Evolutionary conservation across 1,140 invertebrate species (phyloP).

Genomic region (Harlomillsia oculata): DNA sequence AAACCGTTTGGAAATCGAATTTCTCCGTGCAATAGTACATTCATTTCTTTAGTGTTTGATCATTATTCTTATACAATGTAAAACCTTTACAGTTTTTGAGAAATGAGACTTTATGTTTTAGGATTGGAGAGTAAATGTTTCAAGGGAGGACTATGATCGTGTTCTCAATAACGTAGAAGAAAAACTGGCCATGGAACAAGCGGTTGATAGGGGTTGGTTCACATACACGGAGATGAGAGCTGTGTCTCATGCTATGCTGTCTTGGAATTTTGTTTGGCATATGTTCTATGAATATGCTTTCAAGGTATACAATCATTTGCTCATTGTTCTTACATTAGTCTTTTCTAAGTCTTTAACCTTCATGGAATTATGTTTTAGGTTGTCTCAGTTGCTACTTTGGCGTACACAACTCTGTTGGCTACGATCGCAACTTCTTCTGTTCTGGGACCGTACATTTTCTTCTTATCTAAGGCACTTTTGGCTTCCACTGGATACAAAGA

Average conservation of each 20-base stretch:
- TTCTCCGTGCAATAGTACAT: slow-evolving; percentile 80
- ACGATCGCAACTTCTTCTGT: slow-evolving; percentile 21
- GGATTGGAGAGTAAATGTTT: slow-evolving; percentile 75
- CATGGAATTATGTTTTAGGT: slow-evolving; percentile 14
- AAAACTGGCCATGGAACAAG: slow-evolving; percentile 59
- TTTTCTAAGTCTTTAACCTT: not conserved
- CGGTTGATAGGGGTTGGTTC: slow-evolving; percentile 64
- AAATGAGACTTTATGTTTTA: slow-evolving; percentile 42
- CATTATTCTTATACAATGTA: slow-evolving; percentile 8
- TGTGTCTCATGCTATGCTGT: slow-evolving; percentile 13
- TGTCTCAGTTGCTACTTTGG: slow-evolving; percentile 11
- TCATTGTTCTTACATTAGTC: too few relatives aligned
- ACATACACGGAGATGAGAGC: slow-evolving; percentile 67
- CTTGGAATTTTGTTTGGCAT: slow-evolving; percentile 21
- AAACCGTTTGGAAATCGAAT: slow-evolving; percentile 75
- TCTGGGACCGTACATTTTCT: slow-evolving; percentile 15
- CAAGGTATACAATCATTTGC: slow-evolving; percentile 9
- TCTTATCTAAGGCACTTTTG: slow-evolving; percentile 3
- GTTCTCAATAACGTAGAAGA: slow-evolving; percentile 57
- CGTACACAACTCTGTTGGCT: slow-evolving; percentile 21
- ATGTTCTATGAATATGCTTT: slow-evolving; percentile 17
- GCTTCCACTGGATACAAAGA: not conserved
- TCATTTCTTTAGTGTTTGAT: not conserved
- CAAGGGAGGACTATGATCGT: slow-evolving; percentile 58
- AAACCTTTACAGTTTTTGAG: too few relatives aligned